These are phyloP conservation scores for Polylopha cassiicola DNA, from an alignment of 2,888 invertebrate genomes.

Conservation along the genomic window DNA sequence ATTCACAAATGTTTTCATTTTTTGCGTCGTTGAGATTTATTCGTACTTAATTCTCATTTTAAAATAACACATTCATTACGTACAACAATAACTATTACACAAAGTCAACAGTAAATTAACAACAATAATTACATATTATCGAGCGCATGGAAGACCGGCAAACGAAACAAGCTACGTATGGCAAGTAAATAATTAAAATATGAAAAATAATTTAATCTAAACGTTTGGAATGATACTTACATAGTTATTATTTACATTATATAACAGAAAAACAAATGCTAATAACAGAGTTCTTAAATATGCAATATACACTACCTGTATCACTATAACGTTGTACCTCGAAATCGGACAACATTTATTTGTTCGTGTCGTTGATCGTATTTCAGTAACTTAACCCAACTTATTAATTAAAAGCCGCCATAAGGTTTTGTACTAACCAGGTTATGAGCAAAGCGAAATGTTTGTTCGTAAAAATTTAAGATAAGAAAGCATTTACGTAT, in stretches of 20 bases:
- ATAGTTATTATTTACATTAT: constrained; percentile 64
- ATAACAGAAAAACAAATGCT: constrained; percentile 65
- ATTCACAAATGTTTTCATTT: too few relatives aligned
- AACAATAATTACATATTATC: constrained; percentile 55
- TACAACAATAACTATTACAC: constrained; percentile 63
- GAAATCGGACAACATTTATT: constrained; percentile 9
- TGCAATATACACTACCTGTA: constrained; percentile 40
- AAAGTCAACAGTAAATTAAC: constrained; percentile 67
- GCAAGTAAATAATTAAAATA: constrained; percentile 71
- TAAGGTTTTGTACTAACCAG: constrained; percentile 71
- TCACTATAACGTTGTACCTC: constrained; percentile 35
- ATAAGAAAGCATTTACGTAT: not conserved
- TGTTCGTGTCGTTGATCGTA: constrained; percentile 22
- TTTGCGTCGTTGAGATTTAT: too few relatives aligned
- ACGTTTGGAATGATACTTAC: constrained; percentile 67
- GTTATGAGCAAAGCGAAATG: constrained; percentile 60
- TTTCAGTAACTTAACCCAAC: constrained; percentile 18
- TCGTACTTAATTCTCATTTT: too few relatives aligned
- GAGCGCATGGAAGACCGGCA: constrained; percentile 64
- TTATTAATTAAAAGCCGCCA: constrained; percentile 26
- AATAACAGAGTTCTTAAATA: constrained; percentile 30
- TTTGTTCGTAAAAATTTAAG: constrained; percentile 3
- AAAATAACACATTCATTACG: constrained; percentile 26
- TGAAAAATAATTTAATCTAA: constrained; percentile 68
- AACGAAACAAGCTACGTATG: constrained; percentile 66